Conservation (phyloP, 2,797 vertebrate species). For the Enteromius thamalakanensis region DNA sequence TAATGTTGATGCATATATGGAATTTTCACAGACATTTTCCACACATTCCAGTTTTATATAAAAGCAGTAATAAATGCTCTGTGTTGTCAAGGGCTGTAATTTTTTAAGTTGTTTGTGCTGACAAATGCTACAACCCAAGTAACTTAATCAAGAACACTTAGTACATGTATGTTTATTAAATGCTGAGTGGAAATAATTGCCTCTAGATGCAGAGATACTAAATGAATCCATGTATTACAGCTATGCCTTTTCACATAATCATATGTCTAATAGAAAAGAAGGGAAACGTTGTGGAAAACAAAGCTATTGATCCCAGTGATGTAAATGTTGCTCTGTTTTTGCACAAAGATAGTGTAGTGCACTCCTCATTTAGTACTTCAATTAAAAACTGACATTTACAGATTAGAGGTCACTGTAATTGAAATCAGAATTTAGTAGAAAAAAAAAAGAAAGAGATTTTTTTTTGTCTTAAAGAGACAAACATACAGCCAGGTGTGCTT, state of each 20-base stretch:
- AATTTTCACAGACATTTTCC: slow-evolving; percentile 55
- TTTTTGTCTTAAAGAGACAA: slow-evolving; percentile 61
- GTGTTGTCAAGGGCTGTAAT: slow-evolving; percentile 31
- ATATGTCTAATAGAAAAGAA: slow-evolving; percentile 17
- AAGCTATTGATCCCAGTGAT: slow-evolving; percentile 11
- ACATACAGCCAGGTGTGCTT: slow-evolving; percentile 81
- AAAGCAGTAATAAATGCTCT: slow-evolving; percentile 27
- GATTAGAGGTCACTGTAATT: slow-evolving; percentile 48
- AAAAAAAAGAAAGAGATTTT: slow-evolving; percentile 61
- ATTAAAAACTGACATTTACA: slow-evolving; percentile 47
- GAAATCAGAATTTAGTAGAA: slow-evolving; percentile 44
- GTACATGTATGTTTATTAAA: slow-evolving; percentile 30
- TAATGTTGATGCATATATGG: slow-evolving; percentile 58
- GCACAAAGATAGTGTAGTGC: slow-evolving; percentile 52
- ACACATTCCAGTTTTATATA: slow-evolving; percentile 32
- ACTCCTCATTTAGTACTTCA: slow-evolving; percentile 49
- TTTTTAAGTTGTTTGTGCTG: slow-evolving; percentile 20
- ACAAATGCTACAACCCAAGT: slow-evolving; percentile 20
- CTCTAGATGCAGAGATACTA: background rate
- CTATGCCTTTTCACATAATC: background rate
- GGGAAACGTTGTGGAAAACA: slow-evolving; percentile 13
- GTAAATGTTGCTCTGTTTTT: slow-evolving; percentile 44
- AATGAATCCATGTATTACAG: slow-evolving; percentile 25
- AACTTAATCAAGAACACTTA: slow-evolving; percentile 19
- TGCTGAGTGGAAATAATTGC: slow-evolving; percentile 16